Base-by-base conservation (phyloP, 1,140 invertebrate species). In the Asobara japonica region DNA sequence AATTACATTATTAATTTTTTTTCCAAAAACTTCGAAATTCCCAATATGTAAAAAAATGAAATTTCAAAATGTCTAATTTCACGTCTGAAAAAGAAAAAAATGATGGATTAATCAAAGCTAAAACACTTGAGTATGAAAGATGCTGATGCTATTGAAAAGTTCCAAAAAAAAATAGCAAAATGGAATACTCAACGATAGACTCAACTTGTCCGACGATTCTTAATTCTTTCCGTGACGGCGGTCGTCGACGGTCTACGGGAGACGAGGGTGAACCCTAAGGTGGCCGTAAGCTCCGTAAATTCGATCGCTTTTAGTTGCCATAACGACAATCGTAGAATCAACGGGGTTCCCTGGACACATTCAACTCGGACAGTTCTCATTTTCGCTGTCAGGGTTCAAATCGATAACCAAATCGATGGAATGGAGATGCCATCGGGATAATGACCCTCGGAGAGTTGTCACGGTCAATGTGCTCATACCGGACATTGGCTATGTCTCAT, bases 301-400 rank as follows among this genome's bases (percentile, higher is more conserved):
- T 56, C 51, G 51, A 56, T 56, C 51, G 51, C n/a, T 13, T 56
- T 56, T 22, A 25, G 51, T 56, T 56, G 13, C 51, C 51, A 56
- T 56, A 56, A 25, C 51, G 8, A 56, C 51, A 25, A 56, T 56
- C 51, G 51, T 13, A 1, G 20, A 51, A 56, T 56, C 51, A 8
- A 7, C 1, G 4, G 22, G 18, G 18, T 13, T 2, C 13, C 4
- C 22, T 18, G 13, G 51, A 3, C 25, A 56, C 22, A 25, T 22
- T 25, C 20, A 18, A 7, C n/a, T 16, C 20, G 3, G 25, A 3
- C 10, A 27, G 51, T n/a, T 11, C 27, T 29, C 27, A 62, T 62
- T 30, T 31, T 30, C 22, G 60, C 16, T 62, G 22, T 30, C 29
- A 30, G 25, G 29, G 25, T 62, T 62, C 27, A 29, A 62, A 30